Percentiles rank a stretch among this genome's conserved stretches.
phyloP scores from a whole-genome alignment of 1,140 invertebrate genomes.

The Aphelinus atriplicis region DNA sequence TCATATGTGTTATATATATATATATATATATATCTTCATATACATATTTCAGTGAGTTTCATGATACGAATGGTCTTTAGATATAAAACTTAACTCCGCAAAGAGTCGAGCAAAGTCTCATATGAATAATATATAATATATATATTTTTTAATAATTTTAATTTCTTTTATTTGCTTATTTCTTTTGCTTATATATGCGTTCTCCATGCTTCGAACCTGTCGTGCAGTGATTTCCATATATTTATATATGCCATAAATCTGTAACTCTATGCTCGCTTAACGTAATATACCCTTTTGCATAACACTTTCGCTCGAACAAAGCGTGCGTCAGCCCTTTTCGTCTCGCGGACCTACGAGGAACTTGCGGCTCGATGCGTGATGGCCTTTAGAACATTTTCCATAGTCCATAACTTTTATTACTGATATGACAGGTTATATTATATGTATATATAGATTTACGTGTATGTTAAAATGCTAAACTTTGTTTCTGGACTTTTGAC shows the following conservation, averaged over 20 bases:
- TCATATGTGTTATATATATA: not conserved
- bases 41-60: too few relatives aligned
- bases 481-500: not conserved
- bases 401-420: not conserved
- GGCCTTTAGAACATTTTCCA: too few relatives aligned
- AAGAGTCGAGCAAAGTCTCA: slow-evolving; percentile 16
- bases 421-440: slow-evolving; percentile 25
- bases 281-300: not conserved
- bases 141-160: slow-evolving; percentile 17
- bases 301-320: slow-evolving; percentile 2
- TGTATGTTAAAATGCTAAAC: slow-evolving; percentile 13
- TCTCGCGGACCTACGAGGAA: not conserved
- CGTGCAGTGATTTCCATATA: slow-evolving; percentile 14
- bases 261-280: too few relatives aligned
- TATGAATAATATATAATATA: slow-evolving; percentile 1
- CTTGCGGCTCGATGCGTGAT: not conserved
- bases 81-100: slow-evolving; percentile 32
- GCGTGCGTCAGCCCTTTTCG: not conserved
- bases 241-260: not conserved
- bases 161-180: slow-evolving; percentile 9
- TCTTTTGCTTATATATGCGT: not conserved
- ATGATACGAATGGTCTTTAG: slow-evolving; percentile 2
- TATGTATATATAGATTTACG: not conserved
- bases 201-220: slow-evolving; percentile 15
- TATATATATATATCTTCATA: too few relatives aligned